A percentile compares a stretch with the other conserved stretches of the same genome.
Evolutionary conservation across 2,888 invertebrate species (phyloP).

Genomic region (Ophraella communa): DNA sequence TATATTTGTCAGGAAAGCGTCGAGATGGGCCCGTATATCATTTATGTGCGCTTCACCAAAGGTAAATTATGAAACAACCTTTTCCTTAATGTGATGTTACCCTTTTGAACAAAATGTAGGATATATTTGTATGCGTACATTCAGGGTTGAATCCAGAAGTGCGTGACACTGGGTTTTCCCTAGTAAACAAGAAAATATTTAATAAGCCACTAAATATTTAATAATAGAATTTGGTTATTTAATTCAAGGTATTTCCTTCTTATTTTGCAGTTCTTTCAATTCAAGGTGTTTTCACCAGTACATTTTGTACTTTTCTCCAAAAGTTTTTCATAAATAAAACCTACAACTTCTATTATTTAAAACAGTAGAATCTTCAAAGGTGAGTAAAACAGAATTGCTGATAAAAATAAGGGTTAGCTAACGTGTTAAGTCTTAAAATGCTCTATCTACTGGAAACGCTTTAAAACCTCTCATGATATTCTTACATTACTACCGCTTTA

Average conservation of each 20-base stretch:
- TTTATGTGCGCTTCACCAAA: conserved; percentile 14
- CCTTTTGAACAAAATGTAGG: conserved; percentile 27
- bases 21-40: conserved; percentile 20
- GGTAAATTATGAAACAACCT: conserved; percentile 31
- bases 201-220: too few species aligned
- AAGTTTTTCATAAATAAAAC: too few species aligned
- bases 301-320: too few species aligned
- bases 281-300: too few species aligned
- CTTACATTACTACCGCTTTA: not conserved
- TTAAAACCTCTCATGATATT: not conserved
- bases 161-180: not conserved
- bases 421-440: not conserved
- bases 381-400: not conserved
- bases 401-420: not conserved
- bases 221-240: too few species aligned
- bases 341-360: too few species aligned
- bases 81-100: conserved; percentile 22
- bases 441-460: not conserved
- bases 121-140: conserved; percentile 13
- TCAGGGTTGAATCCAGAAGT: not conserved
- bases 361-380: too few species aligned
- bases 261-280: too few species aligned
- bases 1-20: conserved; percentile 19
- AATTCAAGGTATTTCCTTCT: too few species aligned
- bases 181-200: too few species aligned